These are phyloP conservation scores for Leptonema lineaticorne DNA, from an alignment of 1,140 invertebrate genomes.

Conservation along the genomic window DNA sequence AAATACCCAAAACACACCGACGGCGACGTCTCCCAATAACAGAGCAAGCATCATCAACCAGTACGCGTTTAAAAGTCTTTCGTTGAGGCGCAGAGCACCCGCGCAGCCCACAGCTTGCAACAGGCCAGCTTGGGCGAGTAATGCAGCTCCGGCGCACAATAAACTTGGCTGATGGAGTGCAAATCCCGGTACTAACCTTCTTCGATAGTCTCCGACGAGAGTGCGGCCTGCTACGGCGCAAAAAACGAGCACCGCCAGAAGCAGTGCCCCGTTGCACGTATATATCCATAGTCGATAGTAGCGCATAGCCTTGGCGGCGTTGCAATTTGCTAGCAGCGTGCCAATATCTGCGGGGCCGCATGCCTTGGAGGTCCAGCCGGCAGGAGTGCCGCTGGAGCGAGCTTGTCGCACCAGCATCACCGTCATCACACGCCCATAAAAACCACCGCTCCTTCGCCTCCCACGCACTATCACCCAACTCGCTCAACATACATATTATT, in stretches of 20 bases:
- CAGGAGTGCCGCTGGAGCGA: conserved; percentile 31
- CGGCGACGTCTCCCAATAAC: conserved; percentile 78
- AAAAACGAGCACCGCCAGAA: conserved; percentile 79
- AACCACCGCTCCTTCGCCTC: neutral
- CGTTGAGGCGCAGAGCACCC: conserved; percentile 76
- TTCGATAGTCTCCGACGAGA: conserved; percentile 67
- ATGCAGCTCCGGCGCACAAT: conserved; percentile 79
- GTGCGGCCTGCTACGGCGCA: conserved; percentile 73
- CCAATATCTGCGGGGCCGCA: conserved; percentile 31
- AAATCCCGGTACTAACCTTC: conserved; percentile 69
- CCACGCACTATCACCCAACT: conserved; percentile 1
- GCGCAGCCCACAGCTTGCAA: conserved; percentile 76
- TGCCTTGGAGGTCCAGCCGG: conserved; percentile 24
- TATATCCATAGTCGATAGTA: conserved; percentile 88
- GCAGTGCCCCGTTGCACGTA: conserved; percentile 83
- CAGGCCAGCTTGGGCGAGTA: conserved; percentile 70
- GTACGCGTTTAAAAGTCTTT: conserved; percentile 78
- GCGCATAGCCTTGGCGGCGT: conserved; percentile 41
- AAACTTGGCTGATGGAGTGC: conserved; percentile 76
- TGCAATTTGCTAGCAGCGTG: conserved; percentile 40
- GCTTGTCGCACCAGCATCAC: conserved; percentile 39
- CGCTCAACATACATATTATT: too few relatives aligned
- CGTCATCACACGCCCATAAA: conserved; percentile 29
- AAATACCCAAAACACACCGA: conserved; percentile 86
- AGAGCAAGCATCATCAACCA: conserved; percentile 80